Evolutionary conservation across 2,113 vertebrate genomes (phyloP), one percentile per base, ranked within the genome.

Genomic region (Prochilodus magdalenae): DNA sequence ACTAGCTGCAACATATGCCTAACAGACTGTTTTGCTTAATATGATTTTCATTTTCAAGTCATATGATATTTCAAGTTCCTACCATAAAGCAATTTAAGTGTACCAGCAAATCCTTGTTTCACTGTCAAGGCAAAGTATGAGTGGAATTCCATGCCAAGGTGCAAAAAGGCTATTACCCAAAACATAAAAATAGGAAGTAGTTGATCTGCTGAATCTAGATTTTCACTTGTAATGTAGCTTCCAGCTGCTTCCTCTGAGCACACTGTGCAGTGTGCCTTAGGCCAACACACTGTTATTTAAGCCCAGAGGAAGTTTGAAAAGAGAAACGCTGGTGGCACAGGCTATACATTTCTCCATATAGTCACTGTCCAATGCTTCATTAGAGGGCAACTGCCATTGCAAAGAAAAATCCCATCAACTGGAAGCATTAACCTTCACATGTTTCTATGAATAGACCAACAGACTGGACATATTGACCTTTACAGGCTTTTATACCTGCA

Each of bases 401-500:
- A 62, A 66, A 60, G 55, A 79, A 60, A 47, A 44, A 44, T 44
- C 11, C 36, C 51, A 26, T 60, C 26, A 80, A n/a, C n/a, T 47
- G 24, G 26, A 72, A 49, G 40, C 20, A n/a, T 36, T 72, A 36
- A 72, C 77, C 36, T 72, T n/a, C 24, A 47, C n/a, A 51, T 14
- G 13, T 51, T 16, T 51, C 49, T 51, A 51, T 16, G 14, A 51
- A 51, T 51, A 51, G 49, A 51, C 15, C 15, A 15, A 18, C 62
- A 15, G 60, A 63, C 13, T 3, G 29, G 57, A 59, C 36, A 30
- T n/a, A 27, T 55, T 75, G 55, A 72, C 29, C 65, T 79, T 44
- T 69, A 27, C 4, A 44, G 67, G 63, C 53, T 20, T 77, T 92
- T 94, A 89, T 95, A 99, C 98, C 96, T 98, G 97, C 98, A 99